Evolutionary conservation across 2,888 invertebrate genomes (phyloP), one percentile per base, ranked within the genome.

Genomic region (Tuta absoluta): DNA sequence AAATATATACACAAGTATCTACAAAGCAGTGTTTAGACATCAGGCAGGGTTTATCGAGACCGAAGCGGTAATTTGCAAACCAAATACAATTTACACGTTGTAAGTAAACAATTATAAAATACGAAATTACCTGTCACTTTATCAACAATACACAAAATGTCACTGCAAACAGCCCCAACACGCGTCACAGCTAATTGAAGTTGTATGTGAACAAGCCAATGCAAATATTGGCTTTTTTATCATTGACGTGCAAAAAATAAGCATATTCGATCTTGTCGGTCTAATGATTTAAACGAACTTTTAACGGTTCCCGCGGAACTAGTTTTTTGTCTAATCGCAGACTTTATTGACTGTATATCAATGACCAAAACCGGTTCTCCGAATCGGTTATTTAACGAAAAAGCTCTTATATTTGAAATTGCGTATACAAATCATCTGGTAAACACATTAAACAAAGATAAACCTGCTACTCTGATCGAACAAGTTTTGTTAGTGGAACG

Each of bases 281-380:
- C 79, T 77, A 75, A 74, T 75, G 75, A 79, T 77, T 76, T 23
- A 81, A 79, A 72, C 73, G 67, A 71, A 73, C 76, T 76, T 80
- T 87, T 87, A 88, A 89, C 89, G 88, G 89, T 85, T 79, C 68
- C 62, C 62, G 59, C 61, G 7, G 49, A 78, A 86, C 87, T 76
- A 80, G 89, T 53, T 53, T 81, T 70, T 65, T 66, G 65, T 64
- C 71, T 72, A 77, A 80, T 80, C 79, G 76, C 66, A 66, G 68
- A 64, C 66, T 59, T 66, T 71, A 73, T 72, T 71, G 71, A 70
- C 64, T 66, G 75, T 71, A 75, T 71, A 77, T 80, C 78, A 80
- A 80, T 80, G 76, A 70, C 70, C 72, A 65, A 58, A 79, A 81
- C 81, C 75, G 76, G 78, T 79, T 67, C 28, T 24, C 65, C 38